These are phyloP conservation scores for Corythornis vintsioides DNA, from an alignment of 2,113 vertebrate species.

Conservation along the genomic window DNA sequence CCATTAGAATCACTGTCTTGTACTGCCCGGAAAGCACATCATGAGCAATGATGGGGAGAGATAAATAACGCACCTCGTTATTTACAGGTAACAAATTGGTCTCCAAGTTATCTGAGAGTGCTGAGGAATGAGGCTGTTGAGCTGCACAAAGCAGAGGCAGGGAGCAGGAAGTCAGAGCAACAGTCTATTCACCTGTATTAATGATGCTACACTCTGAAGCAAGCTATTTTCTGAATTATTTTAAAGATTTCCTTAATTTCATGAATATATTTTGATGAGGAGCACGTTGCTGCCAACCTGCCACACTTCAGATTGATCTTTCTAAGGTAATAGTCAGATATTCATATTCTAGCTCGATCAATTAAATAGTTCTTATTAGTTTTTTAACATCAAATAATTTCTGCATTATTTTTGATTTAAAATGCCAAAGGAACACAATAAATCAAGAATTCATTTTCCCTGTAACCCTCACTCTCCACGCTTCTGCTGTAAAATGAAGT, in stretches of 20 bases:
- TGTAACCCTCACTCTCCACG: background rate
- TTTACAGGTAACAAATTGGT: constrained; percentile 37
- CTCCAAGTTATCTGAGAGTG: background rate
- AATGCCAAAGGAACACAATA: background rate
- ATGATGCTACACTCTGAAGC: background rate
- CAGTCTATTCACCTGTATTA: constrained; percentile 29
- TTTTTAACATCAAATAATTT: background rate
- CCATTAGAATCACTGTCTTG: background rate
- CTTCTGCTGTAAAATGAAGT: constrained; percentile 64
- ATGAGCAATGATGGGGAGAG: constrained; percentile 7
- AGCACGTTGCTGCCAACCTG: background rate
- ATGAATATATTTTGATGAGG: background rate
- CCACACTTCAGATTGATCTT: background rate
- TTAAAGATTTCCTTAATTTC: constrained; percentile 24
- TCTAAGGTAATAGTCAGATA: background rate
- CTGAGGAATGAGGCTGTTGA: constrained; percentile 45
- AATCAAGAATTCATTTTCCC: background rate
- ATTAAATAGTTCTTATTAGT: background rate
- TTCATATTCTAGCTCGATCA: constrained; percentile 1
- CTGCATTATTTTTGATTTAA: constrained; percentile 23
- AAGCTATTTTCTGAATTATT: constrained; percentile 11
- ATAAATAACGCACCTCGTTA: constrained; percentile 39
- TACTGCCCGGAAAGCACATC: background rate
- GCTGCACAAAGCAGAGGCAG: constrained; percentile 34
- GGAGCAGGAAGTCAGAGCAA: constrained; percentile 43